Evolutionary conservation across 2,888 invertebrate species (phyloP).

Genomic region (Stenodema calcarata): DNA sequence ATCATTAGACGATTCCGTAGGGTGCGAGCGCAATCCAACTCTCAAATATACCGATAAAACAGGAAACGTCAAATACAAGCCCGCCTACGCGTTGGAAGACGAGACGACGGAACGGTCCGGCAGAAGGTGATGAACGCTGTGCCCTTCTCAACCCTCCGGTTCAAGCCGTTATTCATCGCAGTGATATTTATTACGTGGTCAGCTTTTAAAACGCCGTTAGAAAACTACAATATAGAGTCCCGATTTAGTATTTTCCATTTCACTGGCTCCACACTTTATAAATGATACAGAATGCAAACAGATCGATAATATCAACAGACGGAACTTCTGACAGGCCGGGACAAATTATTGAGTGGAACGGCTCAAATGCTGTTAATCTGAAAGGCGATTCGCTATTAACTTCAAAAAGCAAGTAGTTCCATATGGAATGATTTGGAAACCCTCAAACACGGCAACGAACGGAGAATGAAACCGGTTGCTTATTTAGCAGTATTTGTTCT

Average conservation of each 20-base stretch:
- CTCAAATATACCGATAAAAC: constrained; percentile 66
- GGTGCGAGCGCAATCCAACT: constrained; percentile 81
- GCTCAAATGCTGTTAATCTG: too few relatives aligned
- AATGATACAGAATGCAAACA: too few relatives aligned
- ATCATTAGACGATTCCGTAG: constrained; percentile 81
- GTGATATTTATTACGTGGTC: background rate
- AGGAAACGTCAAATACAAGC: constrained; percentile 67
- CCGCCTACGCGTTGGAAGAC: constrained; percentile 76
- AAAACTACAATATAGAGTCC: background rate
- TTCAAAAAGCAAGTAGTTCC: too few relatives aligned
- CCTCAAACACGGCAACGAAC: too few relatives aligned
- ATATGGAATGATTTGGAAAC: too few relatives aligned
- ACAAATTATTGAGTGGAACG: too few relatives aligned
- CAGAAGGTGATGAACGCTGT: constrained; percentile 40
- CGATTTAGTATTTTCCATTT: background rate
- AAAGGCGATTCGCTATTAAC: too few relatives aligned
- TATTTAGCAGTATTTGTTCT: too few relatives aligned
- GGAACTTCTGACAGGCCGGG: too few relatives aligned
- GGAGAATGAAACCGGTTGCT: too few relatives aligned
- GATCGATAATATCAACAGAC: too few relatives aligned
- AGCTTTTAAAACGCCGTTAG: background rate
- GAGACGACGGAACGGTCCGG: constrained; percentile 70
- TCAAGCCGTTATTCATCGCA: background rate
- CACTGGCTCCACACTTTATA: background rate
- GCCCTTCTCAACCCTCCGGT: background rate